These are phyloP conservation scores for Todiramphus saurophagus DNA, from an alignment of 2,113 vertebrate genomes.

Conservation along the genomic window DNA sequence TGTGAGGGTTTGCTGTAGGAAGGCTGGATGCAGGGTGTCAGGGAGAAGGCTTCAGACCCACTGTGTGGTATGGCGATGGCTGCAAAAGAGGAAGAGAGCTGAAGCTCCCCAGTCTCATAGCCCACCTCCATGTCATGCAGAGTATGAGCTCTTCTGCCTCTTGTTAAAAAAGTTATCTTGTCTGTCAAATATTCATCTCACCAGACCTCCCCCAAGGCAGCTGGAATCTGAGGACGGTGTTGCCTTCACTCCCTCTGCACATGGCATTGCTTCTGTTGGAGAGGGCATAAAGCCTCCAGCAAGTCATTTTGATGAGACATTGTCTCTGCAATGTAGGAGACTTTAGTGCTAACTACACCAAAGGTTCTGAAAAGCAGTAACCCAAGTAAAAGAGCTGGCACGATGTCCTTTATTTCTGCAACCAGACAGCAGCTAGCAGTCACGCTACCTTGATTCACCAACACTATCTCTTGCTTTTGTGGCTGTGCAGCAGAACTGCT, in stretches of 20 bases:
- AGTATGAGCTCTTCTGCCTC: neutral
- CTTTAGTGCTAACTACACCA: neutral
- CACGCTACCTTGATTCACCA: neutral
- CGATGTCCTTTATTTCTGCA: neutral
- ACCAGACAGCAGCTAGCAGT: neutral
- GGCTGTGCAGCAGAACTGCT: neutral
- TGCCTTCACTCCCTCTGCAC: neutral
- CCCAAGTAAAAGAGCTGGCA: neutral
- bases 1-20: neutral
- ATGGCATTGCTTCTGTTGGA: neutral
- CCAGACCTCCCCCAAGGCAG: neutral
- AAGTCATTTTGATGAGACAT: neutral
- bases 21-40: neutral
- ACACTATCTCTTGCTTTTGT: neutral
- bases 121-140: neutral
- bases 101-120: neutral
- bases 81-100: neutral
- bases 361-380: neutral
- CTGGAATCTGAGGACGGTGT: neutral
- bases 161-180: neutral
- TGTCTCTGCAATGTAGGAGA: neutral
- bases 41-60: neutral
- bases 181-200: neutral
- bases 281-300: neutral
- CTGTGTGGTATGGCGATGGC: fast-evolving